Evolutionary conservation across 2,113 vertebrate genomes (phyloP).

Genomic region (Echinops telfairi): DNA sequence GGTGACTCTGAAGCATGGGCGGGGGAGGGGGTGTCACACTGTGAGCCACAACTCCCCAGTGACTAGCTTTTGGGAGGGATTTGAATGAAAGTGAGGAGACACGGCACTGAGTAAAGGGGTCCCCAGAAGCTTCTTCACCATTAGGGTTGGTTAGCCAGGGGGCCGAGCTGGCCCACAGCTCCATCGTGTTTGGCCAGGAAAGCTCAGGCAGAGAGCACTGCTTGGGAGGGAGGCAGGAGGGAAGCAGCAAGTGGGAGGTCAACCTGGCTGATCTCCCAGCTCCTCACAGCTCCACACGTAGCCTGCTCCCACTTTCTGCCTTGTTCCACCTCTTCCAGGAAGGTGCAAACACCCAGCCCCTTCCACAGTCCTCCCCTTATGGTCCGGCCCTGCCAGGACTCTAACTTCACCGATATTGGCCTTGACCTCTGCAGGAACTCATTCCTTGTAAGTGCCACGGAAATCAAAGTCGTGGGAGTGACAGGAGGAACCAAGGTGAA

Average conservation of each 20-base stretch:
- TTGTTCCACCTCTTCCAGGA: background rate
- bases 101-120: background rate
- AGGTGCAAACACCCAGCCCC: no score
- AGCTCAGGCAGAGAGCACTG: no score
- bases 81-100: background rate
- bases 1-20: background rate
- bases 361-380: no score
- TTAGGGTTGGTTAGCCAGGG: background rate
- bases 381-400: background rate
- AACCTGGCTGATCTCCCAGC: background rate
- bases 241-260: background rate
- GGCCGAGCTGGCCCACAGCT: no score
- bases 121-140: background rate
- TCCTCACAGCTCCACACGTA: background rate
- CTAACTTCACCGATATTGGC: background rate
- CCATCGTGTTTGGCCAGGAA: background rate
- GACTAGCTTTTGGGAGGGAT: background rate
- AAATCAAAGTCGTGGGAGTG: accelerated
- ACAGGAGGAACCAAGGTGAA: background rate
- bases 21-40: background rate
- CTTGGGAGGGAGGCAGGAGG: no score
- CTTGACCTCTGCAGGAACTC: background rate
- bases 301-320: background rate
- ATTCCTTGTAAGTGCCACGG: background rate
- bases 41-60: background rate